Percentiles rank a stretch among this genome's conserved stretches.
These are phyloP conservation scores for Arctopsyche grandis DNA, from an alignment of 1,140 invertebrate species.

Conservation along the genomic window DNA sequence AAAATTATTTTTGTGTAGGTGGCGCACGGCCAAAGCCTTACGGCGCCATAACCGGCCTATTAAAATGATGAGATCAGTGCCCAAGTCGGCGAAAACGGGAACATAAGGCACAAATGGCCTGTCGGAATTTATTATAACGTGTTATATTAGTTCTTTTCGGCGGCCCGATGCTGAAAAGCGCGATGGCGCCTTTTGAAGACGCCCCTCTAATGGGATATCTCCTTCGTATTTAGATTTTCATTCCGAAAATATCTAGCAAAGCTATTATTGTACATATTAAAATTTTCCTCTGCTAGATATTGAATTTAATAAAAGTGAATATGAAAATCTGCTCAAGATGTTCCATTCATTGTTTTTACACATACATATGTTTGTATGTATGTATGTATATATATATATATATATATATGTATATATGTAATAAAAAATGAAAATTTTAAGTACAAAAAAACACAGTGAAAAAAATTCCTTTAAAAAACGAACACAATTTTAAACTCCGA, in stretches of 20 bases:
- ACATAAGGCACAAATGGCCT: constrained; percentile 20
- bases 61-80: constrained; percentile 30
- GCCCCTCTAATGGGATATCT: no score
- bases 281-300: no score
- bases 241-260: no score
- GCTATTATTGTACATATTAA: no score
- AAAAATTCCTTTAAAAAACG: no score
- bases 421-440: no score
- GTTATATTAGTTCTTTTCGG: constrained; percentile 19
- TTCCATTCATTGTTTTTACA: no score
- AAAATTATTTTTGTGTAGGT: constrained; percentile 18
- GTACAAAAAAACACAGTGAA: no score
- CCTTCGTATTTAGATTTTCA: no score
- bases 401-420: not conserved
- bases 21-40: constrained; percentile 1
- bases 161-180: not conserved
- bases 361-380: not conserved
- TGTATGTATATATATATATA: not conserved
- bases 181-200: not conserved
- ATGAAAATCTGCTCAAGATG: no score
- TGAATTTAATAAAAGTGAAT: no score
- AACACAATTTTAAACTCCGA: no score
- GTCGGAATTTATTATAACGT: constrained; percentile 27
- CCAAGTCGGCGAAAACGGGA: not conserved
- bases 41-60: constrained; percentile 5